These are phyloP conservation scores for Trematomus bernacchii DNA, from an alignment of 2,797 vertebrate species.

Conservation along the genomic window DNA sequence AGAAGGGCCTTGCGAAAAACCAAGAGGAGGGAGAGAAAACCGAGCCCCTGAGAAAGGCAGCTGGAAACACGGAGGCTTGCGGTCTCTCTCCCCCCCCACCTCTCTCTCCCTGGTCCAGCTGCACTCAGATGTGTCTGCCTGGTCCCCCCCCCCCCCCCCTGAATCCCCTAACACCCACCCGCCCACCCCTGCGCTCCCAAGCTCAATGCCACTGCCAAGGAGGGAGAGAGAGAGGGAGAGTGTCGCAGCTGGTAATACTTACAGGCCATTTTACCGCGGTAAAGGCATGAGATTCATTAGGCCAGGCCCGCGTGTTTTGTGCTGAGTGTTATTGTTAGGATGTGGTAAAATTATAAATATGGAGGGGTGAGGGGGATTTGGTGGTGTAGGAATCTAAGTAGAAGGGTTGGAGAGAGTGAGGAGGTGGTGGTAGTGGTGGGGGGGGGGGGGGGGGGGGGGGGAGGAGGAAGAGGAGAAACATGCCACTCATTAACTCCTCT, in stretches of 20 bases:
- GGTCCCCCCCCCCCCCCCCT: slow-evolving; percentile 85
- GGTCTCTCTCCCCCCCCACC: slow-evolving; percentile 80
- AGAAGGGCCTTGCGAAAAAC: slow-evolving; percentile 81
- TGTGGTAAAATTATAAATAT: slow-evolving; percentile 99
- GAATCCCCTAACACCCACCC: slow-evolving; percentile 21
- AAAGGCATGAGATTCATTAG: slow-evolving; percentile 99
- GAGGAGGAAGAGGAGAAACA: slow-evolving; percentile 85
- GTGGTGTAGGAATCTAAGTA: slow-evolving; percentile 88
- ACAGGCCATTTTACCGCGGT: slow-evolving; percentile 91
- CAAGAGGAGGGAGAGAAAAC: slow-evolving; percentile 90
- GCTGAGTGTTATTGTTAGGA: slow-evolving; percentile 99
- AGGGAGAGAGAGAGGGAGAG: slow-evolving; percentile 67
- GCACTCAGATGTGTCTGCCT: slow-evolving; percentile 95
- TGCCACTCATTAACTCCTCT: slow-evolving; percentile 93
- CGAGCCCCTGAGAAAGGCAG: slow-evolving; percentile 93
- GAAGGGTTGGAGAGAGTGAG: slow-evolving; percentile 73
- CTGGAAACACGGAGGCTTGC: slow-evolving; percentile 92
- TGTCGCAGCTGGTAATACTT: slow-evolving; percentile 99
- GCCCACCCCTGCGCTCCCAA: slow-evolving; percentile 64
- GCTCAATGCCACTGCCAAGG: slow-evolving; percentile 89
- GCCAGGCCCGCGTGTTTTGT: slow-evolving; percentile 95
- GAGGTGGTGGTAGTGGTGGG: slow-evolving; percentile 23
- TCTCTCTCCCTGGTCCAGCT: slow-evolving; percentile 86
- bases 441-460: too few species aligned
- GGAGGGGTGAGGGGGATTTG: slow-evolving; percentile 84